Evolutionary conservation across 2,113 vertebrate genomes (phyloP), one percentile per base, ranked within the genome.

Genomic region (Odocoileus virginianus): DNA sequence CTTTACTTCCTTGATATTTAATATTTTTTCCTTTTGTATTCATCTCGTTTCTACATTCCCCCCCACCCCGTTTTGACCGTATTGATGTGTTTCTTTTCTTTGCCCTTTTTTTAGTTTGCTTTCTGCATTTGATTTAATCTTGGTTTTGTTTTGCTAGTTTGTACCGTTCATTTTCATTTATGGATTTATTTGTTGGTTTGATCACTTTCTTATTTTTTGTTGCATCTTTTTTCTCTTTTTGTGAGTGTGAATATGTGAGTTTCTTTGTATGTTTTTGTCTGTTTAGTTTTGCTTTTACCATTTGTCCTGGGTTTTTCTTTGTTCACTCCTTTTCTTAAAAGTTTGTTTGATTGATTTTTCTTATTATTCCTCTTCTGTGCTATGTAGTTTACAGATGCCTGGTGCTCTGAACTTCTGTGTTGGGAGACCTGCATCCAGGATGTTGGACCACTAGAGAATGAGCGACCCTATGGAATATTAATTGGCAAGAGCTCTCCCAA

Each of bases 51-150:
- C 33, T 33, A 61, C 30, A 61, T 16, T 16, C 1, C 4, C 1
- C 15, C 30, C 61, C 14, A 0, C 3, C 1, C 15, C 30, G 1
- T n/a, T 64, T 64, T 64, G 61, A n/a, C 61, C 0, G 0, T 64
- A n/a, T 64, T n/a, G 30, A 64, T n/a, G 30, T 64, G 61, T n/a
- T 64, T 64, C 61, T 17, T 64, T n/a, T n/a, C 30, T 64, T 8
- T n/a, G 30, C 15, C 15, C 3, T 17, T 8, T 64, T 64, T 64
- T 9, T 0, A 54, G 0, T 64, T 64, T 64, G 30, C 30, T 64
- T 55, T 64, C 15, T n/a, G 61, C 15, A n/a, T n/a, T n/a, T 17
- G 30, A n/a, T 64, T n/a, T 64, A 64, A 64, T n/a, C 15, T 64
- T 64, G 30, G 30, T n/a, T 64, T 64, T n/a, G 30, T 17, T 64